Evolutionary conservation across 23 tunicate species (phyloP).

Genomic region (Ciona savignyi): DNA sequence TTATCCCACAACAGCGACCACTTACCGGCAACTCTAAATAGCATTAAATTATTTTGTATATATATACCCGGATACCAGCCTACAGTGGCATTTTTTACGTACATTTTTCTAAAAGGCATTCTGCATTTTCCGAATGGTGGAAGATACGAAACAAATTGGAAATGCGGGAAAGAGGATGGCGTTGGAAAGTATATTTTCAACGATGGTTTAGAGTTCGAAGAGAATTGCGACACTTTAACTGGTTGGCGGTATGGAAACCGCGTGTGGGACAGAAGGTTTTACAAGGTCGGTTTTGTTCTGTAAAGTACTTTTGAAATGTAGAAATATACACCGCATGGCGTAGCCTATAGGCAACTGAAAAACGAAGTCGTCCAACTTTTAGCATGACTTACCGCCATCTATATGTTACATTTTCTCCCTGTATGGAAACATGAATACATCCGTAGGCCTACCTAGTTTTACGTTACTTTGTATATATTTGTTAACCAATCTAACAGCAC

Average conservation of each 20-base stretch:
- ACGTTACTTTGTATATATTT: too few relatives aligned
- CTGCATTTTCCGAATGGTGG: constrained; percentile 40
- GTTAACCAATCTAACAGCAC: too few relatives aligned
- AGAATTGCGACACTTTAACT: constrained; percentile 22
- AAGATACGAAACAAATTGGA: constrained; percentile 33
- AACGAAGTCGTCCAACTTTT: too few relatives aligned
- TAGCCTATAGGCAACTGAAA: background rate
- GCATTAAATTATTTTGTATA: too few relatives aligned
- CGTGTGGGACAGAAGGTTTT: constrained; percentile 52
- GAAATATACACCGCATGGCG: background rate
- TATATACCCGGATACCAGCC: too few relatives aligned
- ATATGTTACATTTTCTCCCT: background rate
- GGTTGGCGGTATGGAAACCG: constrained; percentile 53
- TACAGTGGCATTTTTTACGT: too few relatives aligned
- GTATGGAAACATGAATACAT: too few relatives aligned
- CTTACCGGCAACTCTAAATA: too few relatives aligned
- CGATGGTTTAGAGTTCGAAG: constrained; percentile 45
- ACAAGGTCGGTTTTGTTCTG: constrained; percentile 36
- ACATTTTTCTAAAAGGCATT: constrained; percentile 18
- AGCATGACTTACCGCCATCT: too few relatives aligned
- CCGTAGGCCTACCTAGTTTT: too few relatives aligned
- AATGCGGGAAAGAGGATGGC: constrained; percentile 14
- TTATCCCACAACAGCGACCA: too few relatives aligned
- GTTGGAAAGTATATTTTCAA: constrained; percentile 26
- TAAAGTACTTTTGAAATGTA: too few relatives aligned